Base-by-base conservation (phyloP, 2,888 invertebrate species). In the Limnephilus rhombicus region DNA sequence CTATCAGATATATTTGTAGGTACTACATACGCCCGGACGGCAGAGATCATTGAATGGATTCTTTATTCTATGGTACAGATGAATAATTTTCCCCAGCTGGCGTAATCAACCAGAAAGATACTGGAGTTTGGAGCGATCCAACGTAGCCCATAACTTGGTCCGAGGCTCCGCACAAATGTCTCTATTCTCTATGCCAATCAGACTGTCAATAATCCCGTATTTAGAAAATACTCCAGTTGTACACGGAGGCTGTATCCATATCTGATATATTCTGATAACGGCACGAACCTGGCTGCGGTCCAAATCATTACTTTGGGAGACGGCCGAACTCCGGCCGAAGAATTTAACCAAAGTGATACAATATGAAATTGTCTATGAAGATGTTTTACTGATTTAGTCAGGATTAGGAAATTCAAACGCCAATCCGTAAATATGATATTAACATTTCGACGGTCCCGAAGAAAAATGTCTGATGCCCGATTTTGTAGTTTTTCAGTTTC, bases 121-220 rank as follows among this genome's bases (percentile, higher is more conserved):
- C 7, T n/a, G n/a, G n/a, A 68, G 68, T 24, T 68, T 24, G 24
- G 24, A 68, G 24, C 1, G 68, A 68, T 7, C 9, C 68, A 53
- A 53, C 24, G 68, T 68, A 13, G 45, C 13, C 13, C 45, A 15
- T 49, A 68, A 68, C 68, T 68, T 68, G 68, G 68, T 68, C 68
- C 68, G n/a, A 68, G 9, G 24, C 68, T 68, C 68, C 68, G 24
- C 68, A 1, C n/a, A 24, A 24, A 68, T 24, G 68, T 68, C 41
- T 85, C 85, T 24, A 85, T 85, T 85, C 85, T 85, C 85, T 18
- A 11, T 24, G 9, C 24, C 37, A 85, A 34, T 85, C 85, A 85
- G 85, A 85, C 41, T 85, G 85, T 85, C 85, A 85, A 85, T 85
- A 85, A 85, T 85, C 37, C 41, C 37, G 37, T 85, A 41, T 41